Base-by-base conservation (phyloP, 2,797 vertebrate genomes). In the Trachops cirrhosus region DNA sequence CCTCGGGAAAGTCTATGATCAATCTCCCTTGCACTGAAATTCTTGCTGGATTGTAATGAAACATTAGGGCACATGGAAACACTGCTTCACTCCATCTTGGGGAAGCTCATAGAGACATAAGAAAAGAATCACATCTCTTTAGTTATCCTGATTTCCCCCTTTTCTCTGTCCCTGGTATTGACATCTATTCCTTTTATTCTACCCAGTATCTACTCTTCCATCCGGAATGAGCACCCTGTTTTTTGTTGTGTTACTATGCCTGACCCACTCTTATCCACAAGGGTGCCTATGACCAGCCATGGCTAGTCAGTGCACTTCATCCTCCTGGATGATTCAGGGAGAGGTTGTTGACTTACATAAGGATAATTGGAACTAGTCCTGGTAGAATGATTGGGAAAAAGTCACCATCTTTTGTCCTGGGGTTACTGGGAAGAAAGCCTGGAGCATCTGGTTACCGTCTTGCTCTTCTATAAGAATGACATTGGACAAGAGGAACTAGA, bases 11-110 rank as follows among this genome's bases (percentile, higher is more conserved):
- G 74, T 52, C 70, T 37, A 59, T 39, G 87, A 86, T 94, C 74
- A 73, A 73, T 71, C 64, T 94, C 79, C 89, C 77, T 90, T 44
- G n/a, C 4, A 44, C 54, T 54, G 73, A 78, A 86, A 86, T 71
- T 95, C 94, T 80, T 37, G 52, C 64, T 77, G 85, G 80, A 59
- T 75, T 92, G 32, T 39, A 95, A 79, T 70, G 37, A 89, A 79
- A 91, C 44, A 48, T 52, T 19, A 93, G 41, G 6, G 24, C 26
- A 79, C n/a, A 46, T 12, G 39, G 37, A 85, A 88, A 94, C 37
- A 34, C 15, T 68, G 73, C 52, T 77, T 70, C 18, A 9, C 19
- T 83, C 22, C 8, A n/a, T 50, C 39, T 79, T 18, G 22, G 46
- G 37, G 50, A 85, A 64, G 26, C 41, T 85, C 77, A 32, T 0